Evolutionary conservation across 2,888 invertebrate species (phyloP), one percentile per base, ranked within the genome.

Genomic region (Boloria euphrosyne): DNA sequence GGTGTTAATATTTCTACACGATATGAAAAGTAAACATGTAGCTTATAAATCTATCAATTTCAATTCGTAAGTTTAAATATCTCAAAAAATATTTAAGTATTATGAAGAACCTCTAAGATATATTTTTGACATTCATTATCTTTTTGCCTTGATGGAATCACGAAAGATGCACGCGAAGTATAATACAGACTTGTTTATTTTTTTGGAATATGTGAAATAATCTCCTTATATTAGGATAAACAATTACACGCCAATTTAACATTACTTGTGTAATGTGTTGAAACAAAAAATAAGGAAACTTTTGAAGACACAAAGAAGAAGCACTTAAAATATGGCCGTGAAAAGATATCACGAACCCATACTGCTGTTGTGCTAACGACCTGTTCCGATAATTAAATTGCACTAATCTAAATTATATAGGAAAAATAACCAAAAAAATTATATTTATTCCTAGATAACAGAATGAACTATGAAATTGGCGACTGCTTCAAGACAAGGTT

Each of bases 251-350:
- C 63, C 55, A 66, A 66, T 66, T 69, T 60, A 69, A 63, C 57
- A 14, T 62, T 58, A 62, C 65, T 55, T 68, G 55, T n/a, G n/a
- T n/a, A n/a, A n/a, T 53, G 44, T 66, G 55, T 7, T 57, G 54
- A 47, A 22, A 68, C 53, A 66, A 66, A 68, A 75, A 73, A 75
- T 71, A 62, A 73, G 84, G 81, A 84, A 84, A 77, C 72, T 75
- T 75, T 78, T 70, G 49, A 67, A 65, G 58, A 69, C 58, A 64
- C 71, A 70, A 77, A 76, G 76, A 77, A 78, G 80, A 78, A 77
- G 74, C 82, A 80, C 86, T 85, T 86, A 81, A 78, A 74, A 69
- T 69, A 74, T 75, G 86, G 72, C 85, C 86, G 70, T 85, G 83
- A 75, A 75, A 75, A 74, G 72, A 79, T 78, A 79, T 80, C 79